A percentile compares a stretch with the other conserved stretches of the same genome.
Conservation (phyloP, 2,888 invertebrate genomes). For the Biston betularia region DNA sequence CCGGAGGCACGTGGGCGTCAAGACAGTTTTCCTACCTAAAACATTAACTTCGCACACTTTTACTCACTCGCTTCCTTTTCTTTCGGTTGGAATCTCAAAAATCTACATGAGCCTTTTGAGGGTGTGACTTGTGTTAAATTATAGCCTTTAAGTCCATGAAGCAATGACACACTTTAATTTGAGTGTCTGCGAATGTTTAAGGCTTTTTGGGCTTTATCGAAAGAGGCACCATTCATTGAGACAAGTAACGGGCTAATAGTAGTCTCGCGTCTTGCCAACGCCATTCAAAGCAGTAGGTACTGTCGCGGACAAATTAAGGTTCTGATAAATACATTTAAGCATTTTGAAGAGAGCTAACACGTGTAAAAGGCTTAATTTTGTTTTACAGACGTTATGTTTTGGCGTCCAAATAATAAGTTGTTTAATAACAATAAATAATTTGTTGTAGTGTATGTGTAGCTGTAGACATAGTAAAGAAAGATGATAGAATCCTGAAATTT, state of each 20-base stretch:
- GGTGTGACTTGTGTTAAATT: conserved; percentile 40
- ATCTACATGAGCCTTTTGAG: conserved; percentile 57
- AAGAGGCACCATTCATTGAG: conserved; percentile 81
- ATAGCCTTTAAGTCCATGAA: conserved; percentile 52
- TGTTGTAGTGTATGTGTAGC: too few species aligned
- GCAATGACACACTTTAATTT: conserved; percentile 57
- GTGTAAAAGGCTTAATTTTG: too few species aligned
- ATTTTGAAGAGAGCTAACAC: background rate
- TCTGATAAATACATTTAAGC: background rate
- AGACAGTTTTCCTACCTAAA: conserved; percentile 65
- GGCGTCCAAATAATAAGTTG: too few species aligned
- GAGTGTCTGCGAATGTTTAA: conserved; percentile 55
- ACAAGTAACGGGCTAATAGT: conserved; percentile 84
- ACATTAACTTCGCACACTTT: conserved; percentile 69
- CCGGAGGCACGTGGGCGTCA: conserved; percentile 76
- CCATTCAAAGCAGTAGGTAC: conserved; percentile 78
- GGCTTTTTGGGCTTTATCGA: conserved; percentile 66
- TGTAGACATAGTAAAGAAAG: too few species aligned
- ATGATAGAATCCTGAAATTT: too few species aligned
- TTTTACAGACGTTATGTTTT: too few species aligned
- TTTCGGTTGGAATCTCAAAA: conserved; percentile 57
- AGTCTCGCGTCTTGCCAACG: conserved; percentile 76
- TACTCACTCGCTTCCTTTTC: conserved; percentile 67
- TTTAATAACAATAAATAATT: too few species aligned
- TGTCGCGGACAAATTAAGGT: conserved; percentile 49